Evolutionary conservation across 1,140 invertebrate species (phyloP), one percentile per base, ranked within the genome.

Genomic region (Aradophagus sp.): DNA sequence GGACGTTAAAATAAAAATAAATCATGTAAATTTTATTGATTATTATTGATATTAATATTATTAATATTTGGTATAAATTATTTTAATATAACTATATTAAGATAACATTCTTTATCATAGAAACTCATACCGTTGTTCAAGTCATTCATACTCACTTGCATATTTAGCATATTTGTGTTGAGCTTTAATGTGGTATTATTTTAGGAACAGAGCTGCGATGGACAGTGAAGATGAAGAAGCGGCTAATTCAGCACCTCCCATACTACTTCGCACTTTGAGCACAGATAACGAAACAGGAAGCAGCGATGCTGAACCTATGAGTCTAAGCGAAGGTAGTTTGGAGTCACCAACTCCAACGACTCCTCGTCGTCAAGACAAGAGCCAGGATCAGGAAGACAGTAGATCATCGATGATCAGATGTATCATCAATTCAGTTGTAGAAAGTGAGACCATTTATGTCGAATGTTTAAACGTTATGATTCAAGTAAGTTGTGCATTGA

Each of bases 371-470:
- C 81, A 83, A 26, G 81, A 83, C 1, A 84, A 84, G 41, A 75
- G 61, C 16, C 79, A 83, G 20, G 78, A 79, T 31, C 77, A 77
- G 35, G 91, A 92, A 73, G 89, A 89, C 10, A 91, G 91, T 72
- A 86, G 90, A 72, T 88, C 90, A 7, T 90, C 90, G n/a, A 93
- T 93, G 91, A 91, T 93, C 68, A 89, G 92, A 61, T 93, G 92
- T 73, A 95, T 97, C 68, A 88, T 97, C 34, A 90, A 89, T 44
- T 96, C 93, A 75, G 95, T 97, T 31, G 91, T 96, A 71, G 94
- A 96, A 74, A 97, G 94, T 80, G 96, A 97, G 86, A 91, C 89
- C 15, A 90, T 93, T 38, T 97, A 97, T 79, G 92, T 97, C 6
- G 94, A 95, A 81, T 95, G 93, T 80, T 87, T 97, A 10, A 92